Conservation (phyloP, 1,140 invertebrate species). For the Diorhabda elongata region DNA sequence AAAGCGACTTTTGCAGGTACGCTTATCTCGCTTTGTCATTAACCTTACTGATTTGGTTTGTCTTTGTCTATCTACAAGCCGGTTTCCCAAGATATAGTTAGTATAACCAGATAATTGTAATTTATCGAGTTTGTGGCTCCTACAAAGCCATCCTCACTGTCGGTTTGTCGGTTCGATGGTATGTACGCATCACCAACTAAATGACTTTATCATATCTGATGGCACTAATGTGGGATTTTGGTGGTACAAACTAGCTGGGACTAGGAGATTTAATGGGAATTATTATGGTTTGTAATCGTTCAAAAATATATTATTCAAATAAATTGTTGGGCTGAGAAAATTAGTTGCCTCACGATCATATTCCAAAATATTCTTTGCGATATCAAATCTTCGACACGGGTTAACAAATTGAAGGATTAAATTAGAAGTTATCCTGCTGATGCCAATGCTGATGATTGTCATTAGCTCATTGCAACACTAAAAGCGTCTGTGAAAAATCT, state of each 20-base stretch:
- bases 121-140: slow-evolving; percentile 36
- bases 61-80: slow-evolving; percentile 18
- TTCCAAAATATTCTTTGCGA: too few relatives aligned
- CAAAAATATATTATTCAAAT: too few relatives aligned
- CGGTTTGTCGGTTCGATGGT: slow-evolving; percentile 13
- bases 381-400: too few relatives aligned
- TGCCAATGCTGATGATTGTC: too few relatives aligned
- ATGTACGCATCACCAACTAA: background rate
- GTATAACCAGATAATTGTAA: slow-evolving; percentile 41
- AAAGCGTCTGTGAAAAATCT: too few relatives aligned
- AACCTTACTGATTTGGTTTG: background rate
- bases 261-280: too few relatives aligned
- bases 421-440: too few relatives aligned
- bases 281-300: too few relatives aligned
- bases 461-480: too few relatives aligned
- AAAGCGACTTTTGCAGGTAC: slow-evolving; percentile 18
- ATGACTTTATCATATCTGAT: background rate
- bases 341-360: too few relatives aligned
- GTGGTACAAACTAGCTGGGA: background rate
- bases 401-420: too few relatives aligned
- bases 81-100: slow-evolving; percentile 2
- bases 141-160: slow-evolving; percentile 18
- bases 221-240: slow-evolving; percentile 1
- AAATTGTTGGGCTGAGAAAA: too few relatives aligned
- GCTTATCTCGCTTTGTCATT: slow-evolving; percentile 11